Evolutionary conservation across 1,140 invertebrate species (phyloP).

Genomic region (Penaeus chinensis): DNA sequence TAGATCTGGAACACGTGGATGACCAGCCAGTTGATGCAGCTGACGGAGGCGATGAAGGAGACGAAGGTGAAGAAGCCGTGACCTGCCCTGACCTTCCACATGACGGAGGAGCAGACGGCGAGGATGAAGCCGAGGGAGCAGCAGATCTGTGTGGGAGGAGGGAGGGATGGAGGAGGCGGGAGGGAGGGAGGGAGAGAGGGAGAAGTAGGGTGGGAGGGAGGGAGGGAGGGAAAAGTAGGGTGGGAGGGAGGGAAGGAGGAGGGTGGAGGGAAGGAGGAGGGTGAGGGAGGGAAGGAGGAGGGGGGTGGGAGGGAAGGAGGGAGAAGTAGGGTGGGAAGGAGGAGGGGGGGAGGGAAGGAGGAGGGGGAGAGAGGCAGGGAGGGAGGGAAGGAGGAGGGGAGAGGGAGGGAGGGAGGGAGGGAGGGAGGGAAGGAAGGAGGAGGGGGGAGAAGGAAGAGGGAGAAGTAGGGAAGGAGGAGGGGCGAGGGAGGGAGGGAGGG

Average conservation of each 20-base stretch:
- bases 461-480: background rate
- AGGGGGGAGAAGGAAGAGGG: too few species aligned
- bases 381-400: background rate
- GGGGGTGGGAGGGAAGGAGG: too few species aligned
- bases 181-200: background rate
- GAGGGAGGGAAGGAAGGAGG: background rate
- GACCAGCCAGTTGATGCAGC: slow-evolving; percentile 27
- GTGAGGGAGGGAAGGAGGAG: background rate
- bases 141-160: background rate
- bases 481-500: too few species aligned
- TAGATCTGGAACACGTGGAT: slow-evolving; percentile 25
- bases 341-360: background rate
- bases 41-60: slow-evolving; percentile 26
- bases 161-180: background rate
- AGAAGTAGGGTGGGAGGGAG: background rate
- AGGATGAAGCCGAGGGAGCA: slow-evolving; percentile 14
- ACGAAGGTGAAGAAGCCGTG: slow-evolving; percentile 37
- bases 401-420: background rate
- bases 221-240: background rate
- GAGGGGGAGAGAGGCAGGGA: background rate
- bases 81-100: slow-evolving; percentile 23
- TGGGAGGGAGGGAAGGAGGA: background rate
- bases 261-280: slow-evolving; percentile 12
- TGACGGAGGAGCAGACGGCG: background rate
- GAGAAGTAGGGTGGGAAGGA: background rate